Evolutionary conservation across 2,797 vertebrate species (phyloP).

Genomic region (Nothura maculosa): DNA sequence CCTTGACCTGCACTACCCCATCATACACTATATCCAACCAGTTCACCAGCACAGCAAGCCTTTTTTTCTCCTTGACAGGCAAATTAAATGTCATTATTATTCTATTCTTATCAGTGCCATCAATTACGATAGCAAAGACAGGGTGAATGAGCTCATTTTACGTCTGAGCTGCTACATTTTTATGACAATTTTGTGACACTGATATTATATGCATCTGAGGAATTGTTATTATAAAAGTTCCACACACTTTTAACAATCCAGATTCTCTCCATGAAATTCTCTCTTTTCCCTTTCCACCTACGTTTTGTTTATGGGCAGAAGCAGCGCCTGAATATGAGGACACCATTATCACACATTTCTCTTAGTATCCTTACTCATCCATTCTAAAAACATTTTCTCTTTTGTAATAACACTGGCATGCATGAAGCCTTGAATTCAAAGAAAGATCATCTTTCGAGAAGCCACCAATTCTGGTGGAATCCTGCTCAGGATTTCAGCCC

Average conservation of each 20-base stretch:
- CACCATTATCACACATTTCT: background rate
- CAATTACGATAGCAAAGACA: background rate
- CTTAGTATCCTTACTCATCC: background rate
- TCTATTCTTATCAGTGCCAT: background rate
- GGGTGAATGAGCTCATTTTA: background rate
- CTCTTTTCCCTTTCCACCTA: background rate
- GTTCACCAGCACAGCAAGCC: background rate
- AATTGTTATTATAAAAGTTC: background rate
- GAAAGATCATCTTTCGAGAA: constrained; percentile 18
- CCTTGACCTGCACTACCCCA: no score
- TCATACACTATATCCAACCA: background rate
- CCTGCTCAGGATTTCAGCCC: background rate
- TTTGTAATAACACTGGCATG: background rate
- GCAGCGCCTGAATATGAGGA: background rate
- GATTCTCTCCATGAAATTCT: background rate
- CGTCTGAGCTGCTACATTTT: background rate
- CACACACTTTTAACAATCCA: background rate
- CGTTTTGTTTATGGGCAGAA: background rate
- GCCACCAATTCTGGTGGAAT: constrained; percentile 8
- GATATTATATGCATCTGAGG: background rate
- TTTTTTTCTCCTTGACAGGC: background rate
- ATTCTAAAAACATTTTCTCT: background rate
- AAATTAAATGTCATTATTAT: background rate
- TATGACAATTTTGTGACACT: background rate
- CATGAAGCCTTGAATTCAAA: constrained; percentile 1